These are phyloP conservation scores for Aspiorhynchus laticeps DNA, from an alignment of 2,113 vertebrate genomes.

Conservation along the genomic window DNA sequence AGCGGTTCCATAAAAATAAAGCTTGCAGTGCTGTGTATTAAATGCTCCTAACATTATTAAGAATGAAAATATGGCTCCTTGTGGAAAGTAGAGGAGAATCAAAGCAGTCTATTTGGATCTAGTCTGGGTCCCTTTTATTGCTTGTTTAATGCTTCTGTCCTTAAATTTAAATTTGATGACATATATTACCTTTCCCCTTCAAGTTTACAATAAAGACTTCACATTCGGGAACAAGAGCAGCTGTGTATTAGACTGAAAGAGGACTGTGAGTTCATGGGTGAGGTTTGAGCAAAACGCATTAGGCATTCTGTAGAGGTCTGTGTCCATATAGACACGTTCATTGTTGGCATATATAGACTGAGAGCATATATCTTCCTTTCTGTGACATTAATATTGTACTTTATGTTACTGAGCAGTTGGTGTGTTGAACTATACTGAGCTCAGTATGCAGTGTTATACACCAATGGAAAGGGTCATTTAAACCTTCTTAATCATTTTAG, in stretches of 20 bases:
- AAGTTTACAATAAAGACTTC: constrained; percentile 49
- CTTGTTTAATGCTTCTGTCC: constrained; percentile 8
- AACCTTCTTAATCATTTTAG: not conserved
- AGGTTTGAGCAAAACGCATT: not conserved
- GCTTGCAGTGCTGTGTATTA: not conserved
- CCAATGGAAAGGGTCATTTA: not conserved
- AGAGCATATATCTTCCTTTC: not conserved
- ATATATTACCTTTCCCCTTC: constrained; percentile 18
- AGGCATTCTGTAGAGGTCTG: not conserved
- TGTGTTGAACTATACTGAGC: not conserved
- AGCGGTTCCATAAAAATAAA: not conserved
- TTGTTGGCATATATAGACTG: not conserved
- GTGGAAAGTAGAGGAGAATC: not conserved
- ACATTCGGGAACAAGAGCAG: constrained; percentile 49
- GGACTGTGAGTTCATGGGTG: constrained; percentile 39
- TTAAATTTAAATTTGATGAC: not conserved
- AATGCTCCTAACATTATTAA: not conserved
- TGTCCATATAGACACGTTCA: not conserved
- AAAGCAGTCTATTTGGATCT: not conserved
- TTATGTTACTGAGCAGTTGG: not conserved
- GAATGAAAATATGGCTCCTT: not conserved
- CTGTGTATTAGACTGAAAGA: constrained; percentile 47
- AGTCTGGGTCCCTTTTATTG: constrained; percentile 26
- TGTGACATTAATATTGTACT: not conserved
- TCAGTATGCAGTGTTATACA: not conserved